Conservation (phyloP, 2,888 invertebrate genomes). For the Sthenelais limicola region DNA sequence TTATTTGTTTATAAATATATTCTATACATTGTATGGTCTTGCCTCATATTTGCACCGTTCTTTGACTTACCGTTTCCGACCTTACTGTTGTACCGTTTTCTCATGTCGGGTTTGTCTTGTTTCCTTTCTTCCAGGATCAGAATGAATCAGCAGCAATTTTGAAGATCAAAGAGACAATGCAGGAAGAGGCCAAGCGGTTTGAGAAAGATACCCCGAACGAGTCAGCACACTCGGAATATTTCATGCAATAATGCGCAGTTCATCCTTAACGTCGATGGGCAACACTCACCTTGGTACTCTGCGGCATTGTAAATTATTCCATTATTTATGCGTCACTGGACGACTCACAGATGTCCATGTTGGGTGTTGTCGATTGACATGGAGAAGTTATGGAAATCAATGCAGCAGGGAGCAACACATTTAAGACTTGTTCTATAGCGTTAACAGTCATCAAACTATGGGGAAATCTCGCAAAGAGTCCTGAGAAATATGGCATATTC, state of each 20-base stretch:
- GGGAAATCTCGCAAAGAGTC: no score
- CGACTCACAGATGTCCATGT: constrained; percentile 38
- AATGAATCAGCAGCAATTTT: constrained; percentile 99
- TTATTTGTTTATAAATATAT: no score
- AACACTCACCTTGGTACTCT: constrained; percentile 29
- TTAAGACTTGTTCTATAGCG: neutral
- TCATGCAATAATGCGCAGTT: constrained; percentile 50
- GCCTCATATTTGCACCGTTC: no score
- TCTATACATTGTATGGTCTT: no score
- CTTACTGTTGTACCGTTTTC: no score
- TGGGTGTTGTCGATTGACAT: constrained; percentile 33
- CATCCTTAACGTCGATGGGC: no score
- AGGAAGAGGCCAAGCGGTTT: constrained; percentile 97
- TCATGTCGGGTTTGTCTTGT: no score
- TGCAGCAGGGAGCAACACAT: constrained; percentile 30
- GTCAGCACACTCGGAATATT: constrained; percentile 52
- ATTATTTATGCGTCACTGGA: constrained; percentile 43
- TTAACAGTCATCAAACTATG: no score
- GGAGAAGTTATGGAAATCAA: no score
- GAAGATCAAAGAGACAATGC: constrained; percentile 99
- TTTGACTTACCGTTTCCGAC: no score
- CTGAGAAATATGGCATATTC: no score
- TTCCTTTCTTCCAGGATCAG: constrained; percentile 75
- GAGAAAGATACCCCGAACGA: constrained; percentile 66
- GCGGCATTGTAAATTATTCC: constrained; percentile 43